Base-by-base conservation (phyloP, 2,113 vertebrate genomes). In the Smithornis capensis region DNA sequence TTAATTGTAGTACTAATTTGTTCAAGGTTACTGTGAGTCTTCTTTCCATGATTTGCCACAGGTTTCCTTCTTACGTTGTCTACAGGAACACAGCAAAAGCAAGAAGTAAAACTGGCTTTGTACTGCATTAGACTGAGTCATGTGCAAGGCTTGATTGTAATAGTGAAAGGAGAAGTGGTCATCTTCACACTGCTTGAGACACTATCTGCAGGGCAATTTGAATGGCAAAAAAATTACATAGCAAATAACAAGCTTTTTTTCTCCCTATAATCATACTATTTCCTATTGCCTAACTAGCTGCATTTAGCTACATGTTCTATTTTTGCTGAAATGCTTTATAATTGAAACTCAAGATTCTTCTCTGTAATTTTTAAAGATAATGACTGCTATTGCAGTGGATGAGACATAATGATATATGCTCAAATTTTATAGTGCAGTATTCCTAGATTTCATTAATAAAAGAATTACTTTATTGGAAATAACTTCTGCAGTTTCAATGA, bases 381-480 rank as follows among this genome's bases (percentile, higher is more conserved):
- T 87, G n/a, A 59, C 59, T 83, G 9, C 49, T 90, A 49, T 81
- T 78, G 55, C 19, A 74, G 35, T 88, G 87, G 93, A 93, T 87
- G 56, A 90, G 56, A 86, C 40, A 60, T 38, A 92, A 76, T 13
- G 7, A 40, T 75, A 83, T 89, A 52, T 44, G 52, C 15, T 86
- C 31, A 86, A 33, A 67, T 94, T 93, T 95, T 92, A 81, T 33
- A 71, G 44, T 29, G 22, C 23, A 47, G n/a, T 93, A 75, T 68
- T 68, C 15, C 8, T 71, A 50, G 56, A 83, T 92, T 94, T 90
- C 60, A 68, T 93, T 95, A 96, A 87, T 71, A 56, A 86, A 94
- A 83, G 1, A 88, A 90, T 92, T 93, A 77, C 55, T 67, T 93
- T 67, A 77, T 67, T 90, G 68, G 64, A 95, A 94, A 93, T 83